Conservation (phyloP, 2,113 vertebrate species). For the Cryptomyrus ogoouensis region DNA sequence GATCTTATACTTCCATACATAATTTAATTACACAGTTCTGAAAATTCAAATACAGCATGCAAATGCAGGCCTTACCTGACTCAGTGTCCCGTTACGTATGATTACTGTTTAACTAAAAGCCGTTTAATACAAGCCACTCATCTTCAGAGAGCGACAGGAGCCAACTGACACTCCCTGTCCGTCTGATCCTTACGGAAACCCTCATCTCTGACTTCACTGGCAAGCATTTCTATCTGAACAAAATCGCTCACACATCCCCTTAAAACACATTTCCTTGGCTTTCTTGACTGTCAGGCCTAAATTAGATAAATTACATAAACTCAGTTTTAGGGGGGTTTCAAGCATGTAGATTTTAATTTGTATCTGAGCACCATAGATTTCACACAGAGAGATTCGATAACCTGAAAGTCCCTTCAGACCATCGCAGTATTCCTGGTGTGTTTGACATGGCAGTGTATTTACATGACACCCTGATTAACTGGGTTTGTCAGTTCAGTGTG, state of each 20-base stretch:
- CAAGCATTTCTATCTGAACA: background rate
- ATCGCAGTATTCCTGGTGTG: background rate
- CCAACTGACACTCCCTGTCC: background rate
- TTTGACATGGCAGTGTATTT: background rate
- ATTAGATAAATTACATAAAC: background rate
- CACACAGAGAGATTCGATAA: background rate
- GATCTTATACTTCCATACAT: background rate
- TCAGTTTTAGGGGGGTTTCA: background rate
- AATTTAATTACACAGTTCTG: background rate
- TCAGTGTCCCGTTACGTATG: background rate
- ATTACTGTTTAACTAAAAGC: background rate
- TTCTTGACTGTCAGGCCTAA: background rate
- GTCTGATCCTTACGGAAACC: no score
- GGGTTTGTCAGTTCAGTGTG: background rate
- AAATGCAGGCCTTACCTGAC: background rate
- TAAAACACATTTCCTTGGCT: background rate
- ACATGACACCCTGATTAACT: background rate
- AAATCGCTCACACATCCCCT: background rate
- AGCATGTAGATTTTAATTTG: background rate
- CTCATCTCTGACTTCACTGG: background rate
- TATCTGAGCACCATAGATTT: background rate
- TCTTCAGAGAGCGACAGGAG: background rate
- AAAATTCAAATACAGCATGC: conserved; percentile 2
- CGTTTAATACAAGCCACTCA: background rate
- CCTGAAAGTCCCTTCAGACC: background rate